phyloP scores from a whole-genome alignment of 2,113 vertebrate genomes.

The Anoplopoma fimbria region DNA sequence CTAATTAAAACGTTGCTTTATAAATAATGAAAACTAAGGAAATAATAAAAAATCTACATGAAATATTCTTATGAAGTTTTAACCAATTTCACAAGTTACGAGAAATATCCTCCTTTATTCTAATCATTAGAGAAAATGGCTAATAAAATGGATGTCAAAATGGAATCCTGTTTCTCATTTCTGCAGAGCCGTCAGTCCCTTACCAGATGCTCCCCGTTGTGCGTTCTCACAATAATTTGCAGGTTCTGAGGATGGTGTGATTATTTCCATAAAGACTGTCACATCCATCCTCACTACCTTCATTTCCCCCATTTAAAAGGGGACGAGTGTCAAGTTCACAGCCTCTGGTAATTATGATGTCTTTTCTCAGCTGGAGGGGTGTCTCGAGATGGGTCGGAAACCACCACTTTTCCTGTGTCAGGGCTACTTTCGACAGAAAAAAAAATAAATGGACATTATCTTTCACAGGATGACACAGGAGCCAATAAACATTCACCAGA shows the following conservation, averaged over 20 bases:
- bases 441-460: neutral
- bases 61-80: neutral
- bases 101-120: neutral
- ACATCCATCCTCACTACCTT: slow-evolving; percentile 60
- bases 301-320: slow-evolving; percentile 65
- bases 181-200: slow-evolving; percentile 15
- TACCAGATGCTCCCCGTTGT: slow-evolving; percentile 50
- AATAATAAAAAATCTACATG: neutral
- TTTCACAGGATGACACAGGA: neutral
- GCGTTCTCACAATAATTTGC: slow-evolving; percentile 70
- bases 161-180: slow-evolving; percentile 22
- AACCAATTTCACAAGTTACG: slow-evolving; percentile 3
- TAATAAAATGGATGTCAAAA: slow-evolving; percentile 26
- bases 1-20: neutral
- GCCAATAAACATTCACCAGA: slow-evolving; percentile 26
- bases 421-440: neutral
- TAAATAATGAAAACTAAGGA: neutral
- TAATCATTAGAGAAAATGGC: neutral
- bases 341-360: slow-evolving; percentile 64
- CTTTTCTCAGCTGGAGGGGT: slow-evolving; percentile 42
- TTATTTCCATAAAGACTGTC: slow-evolving; percentile 65
- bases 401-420: slow-evolving; percentile 29
- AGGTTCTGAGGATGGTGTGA: slow-evolving; percentile 60
- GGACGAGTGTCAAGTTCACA: slow-evolving; percentile 70
- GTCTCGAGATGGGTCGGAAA: slow-evolving; percentile 41